Evolutionary conservation across 2,113 vertebrate genomes (phyloP).

Genomic region (Istiophorus platypterus): DNA sequence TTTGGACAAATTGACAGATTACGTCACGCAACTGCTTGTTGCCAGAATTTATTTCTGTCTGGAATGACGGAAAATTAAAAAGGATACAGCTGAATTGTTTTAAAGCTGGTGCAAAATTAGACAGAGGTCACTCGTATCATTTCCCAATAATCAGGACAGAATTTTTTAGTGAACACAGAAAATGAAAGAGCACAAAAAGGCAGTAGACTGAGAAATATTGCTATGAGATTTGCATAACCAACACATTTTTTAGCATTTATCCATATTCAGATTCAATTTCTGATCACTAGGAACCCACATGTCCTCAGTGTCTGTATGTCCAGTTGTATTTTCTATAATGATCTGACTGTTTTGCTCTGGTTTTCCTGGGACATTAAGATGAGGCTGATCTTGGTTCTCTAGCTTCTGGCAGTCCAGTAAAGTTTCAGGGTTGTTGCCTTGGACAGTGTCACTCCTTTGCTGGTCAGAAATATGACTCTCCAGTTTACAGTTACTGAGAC

Average conservation of each 20-base stretch:
- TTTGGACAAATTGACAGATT: conserved; percentile 51
- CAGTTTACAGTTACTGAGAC: conserved; percentile 43
- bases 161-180: neutral
- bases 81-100: conserved; percentile 3
- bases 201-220: neutral
- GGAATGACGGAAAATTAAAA: conserved; percentile 39
- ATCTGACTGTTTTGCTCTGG: conserved; percentile 28
- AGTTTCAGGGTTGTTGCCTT: conserved; percentile 33
- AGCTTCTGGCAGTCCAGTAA: conserved; percentile 29
- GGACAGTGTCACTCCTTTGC: conserved; percentile 26
- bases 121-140: neutral
- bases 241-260: neutral
- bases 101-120: neutral
- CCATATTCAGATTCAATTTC: conserved; percentile 23
- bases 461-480: conserved; percentile 65
- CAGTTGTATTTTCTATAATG: conserved; percentile 28
- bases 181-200: neutral
- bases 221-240: neutral
- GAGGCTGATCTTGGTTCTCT: conserved; percentile 24
- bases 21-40: conserved; percentile 10
- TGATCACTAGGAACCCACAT: conserved; percentile 8
- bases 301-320: conserved; percentile 24
- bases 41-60: conserved; percentile 44
- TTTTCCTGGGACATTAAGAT: neutral
- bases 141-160: conserved; percentile 6